Base-by-base conservation (phyloP, 2,888 invertebrate species). In the Drosophila picticornis region DNA sequence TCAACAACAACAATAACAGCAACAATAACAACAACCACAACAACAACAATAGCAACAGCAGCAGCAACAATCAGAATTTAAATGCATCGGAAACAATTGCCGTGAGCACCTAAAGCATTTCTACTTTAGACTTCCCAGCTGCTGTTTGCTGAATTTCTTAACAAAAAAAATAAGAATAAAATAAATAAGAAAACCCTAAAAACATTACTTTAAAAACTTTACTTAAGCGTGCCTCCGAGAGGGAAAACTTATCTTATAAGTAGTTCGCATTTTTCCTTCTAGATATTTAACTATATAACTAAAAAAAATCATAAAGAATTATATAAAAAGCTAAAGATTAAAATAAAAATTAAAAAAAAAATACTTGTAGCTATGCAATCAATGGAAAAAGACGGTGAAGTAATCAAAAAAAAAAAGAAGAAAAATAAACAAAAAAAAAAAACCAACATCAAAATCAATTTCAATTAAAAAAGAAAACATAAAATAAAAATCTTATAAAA, bases 151-250 rank as follows among this genome's bases (percentile, higher is more conserved):
- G 57, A 29, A 40, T 46, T 16, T 25, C 16, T 25, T 46, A 36
- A 40, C 32, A 19, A 34, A 22, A 16, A 43, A 11, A 36, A 22
- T n/a, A 46, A 13, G 22, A 55, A 25, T 29, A 13, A 9, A 9
- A 19, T 19, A 36, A 38, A 38, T 38, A 13, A 32, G 27, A 25
- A 10, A 25, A 31, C 32, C 50, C 32, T 60, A 57, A 57, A 74
- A 80, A 75, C 58, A 55, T 80, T 87, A 89, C 90, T 87, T 84
- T 87, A 86, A 58, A 52, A 72, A 88, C 78, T 68, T 88, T 88
- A 90, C 90, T 86, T 88, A 88, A 90, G 90, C 66, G 90, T 90
- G 87, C 90, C 90, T 90, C 87, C 77, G 77, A 90, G 87, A 88
- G 87, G 90, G 89, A 90, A 82, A 82, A 78, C 59, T 69, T 71